Percentiles rank a stretch among this genome's conserved stretches.
Evolutionary conservation across 2,113 vertebrate species (phyloP).

Genomic region (Cygnus atratus): DNA sequence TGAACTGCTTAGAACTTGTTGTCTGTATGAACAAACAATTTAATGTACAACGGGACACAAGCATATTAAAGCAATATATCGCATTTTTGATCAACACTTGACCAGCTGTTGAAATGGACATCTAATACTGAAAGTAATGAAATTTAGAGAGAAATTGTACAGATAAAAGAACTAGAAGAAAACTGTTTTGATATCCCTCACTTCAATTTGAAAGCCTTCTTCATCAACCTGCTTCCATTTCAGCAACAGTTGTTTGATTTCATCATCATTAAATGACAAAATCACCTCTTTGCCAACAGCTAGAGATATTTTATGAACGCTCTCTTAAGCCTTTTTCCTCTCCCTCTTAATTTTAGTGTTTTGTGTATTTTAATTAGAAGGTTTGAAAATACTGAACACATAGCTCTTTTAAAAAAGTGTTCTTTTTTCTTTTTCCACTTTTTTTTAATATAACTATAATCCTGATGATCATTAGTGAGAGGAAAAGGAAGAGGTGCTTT

Average conservation of each 20-base stretch:
- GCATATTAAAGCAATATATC: neutral
- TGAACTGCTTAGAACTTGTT: conserved; percentile 7
- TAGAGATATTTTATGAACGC: neutral
- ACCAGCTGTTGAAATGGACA: neutral
- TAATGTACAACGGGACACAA: neutral
- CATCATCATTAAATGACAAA: conserved; percentile 28
- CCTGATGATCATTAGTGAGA: neutral
- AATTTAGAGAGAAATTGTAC: neutral
- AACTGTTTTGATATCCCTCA: neutral
- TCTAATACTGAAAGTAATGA: conserved; percentile 8
- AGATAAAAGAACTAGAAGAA: neutral
- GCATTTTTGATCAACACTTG: neutral
- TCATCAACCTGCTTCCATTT: conserved; percentile 35
- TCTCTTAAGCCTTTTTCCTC: neutral
- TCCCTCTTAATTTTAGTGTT: neutral
- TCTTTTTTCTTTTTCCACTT: neutral
- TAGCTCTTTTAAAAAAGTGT: neutral
- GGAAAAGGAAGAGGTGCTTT: neutral
- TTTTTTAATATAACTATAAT: neutral
- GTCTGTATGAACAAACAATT: neutral
- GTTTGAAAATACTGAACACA: neutral
- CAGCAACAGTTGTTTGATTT: conserved; percentile 19
- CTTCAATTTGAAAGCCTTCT: conserved; percentile 14
- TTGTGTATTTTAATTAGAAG: neutral
- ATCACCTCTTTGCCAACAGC: conserved; percentile 2